These are phyloP conservation scores for Oncorhynchus kisutch DNA, from an alignment of 2,113 vertebrate species.

Conservation along the genomic window DNA sequence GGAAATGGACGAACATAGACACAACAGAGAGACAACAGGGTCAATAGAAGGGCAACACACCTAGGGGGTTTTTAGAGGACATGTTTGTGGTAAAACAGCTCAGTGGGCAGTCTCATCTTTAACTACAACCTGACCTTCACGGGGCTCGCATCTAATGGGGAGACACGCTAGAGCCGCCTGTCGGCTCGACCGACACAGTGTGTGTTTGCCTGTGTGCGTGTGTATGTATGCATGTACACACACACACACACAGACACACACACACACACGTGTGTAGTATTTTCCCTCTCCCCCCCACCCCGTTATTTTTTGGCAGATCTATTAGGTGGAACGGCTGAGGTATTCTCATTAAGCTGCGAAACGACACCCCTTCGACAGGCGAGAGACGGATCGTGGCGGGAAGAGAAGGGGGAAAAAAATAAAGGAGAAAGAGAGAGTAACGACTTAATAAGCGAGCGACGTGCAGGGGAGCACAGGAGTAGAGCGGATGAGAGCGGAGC, in stretches of 20 bases:
- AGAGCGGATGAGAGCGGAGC: conserved; percentile 40
- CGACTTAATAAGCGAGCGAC: conserved; percentile 64
- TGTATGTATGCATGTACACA: too few species aligned
- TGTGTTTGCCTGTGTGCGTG: conserved; percentile 2
- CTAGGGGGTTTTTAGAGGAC: too few species aligned
- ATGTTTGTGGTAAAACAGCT: neutral
- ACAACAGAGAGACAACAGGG: neutral
- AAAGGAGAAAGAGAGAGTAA: conserved; percentile 15
- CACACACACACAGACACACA: too few species aligned
- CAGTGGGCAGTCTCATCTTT: too few species aligned
- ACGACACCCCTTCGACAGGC: neutral
- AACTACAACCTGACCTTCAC: too few species aligned
- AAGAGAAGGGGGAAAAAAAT: conserved; percentile 2
- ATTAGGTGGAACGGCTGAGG: conserved; percentile 44
- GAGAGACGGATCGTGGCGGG: conserved; percentile 9
- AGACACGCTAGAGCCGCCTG: neutral
- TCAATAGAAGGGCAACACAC: neutral
- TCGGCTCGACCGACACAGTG: conserved; percentile 11
- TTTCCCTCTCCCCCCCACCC: neutral
- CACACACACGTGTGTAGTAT: too few species aligned
- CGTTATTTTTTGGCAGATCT: conserved; percentile 30
- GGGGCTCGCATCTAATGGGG: too few species aligned
- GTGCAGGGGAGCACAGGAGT: conserved; percentile 50
- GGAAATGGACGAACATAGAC: neutral
- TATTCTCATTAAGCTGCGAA: conserved; percentile 42